A percentile compares a stretch with the other conserved stretches of the same genome.
Conservation (phyloP, 1,140 invertebrate species). For the Zaprionus inermis region DNA sequence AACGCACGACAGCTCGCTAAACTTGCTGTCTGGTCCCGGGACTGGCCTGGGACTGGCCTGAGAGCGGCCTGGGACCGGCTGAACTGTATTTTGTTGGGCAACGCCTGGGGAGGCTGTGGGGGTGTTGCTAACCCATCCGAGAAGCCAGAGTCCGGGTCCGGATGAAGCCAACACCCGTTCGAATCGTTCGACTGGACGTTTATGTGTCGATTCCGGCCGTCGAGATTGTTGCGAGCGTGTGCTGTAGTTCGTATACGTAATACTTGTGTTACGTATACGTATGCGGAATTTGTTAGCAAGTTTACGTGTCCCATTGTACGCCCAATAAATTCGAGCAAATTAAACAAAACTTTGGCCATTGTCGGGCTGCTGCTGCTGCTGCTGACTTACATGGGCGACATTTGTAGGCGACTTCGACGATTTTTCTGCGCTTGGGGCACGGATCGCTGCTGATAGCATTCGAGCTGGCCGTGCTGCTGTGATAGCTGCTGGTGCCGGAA, state of each 20-base stretch:
- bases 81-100: constrained; percentile 35
- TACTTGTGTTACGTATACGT: constrained; percentile 8
- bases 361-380: not conserved
- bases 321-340: constrained; percentile 53
- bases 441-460: constrained; percentile 87
- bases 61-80: constrained; percentile 1
- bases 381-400: constrained; percentile 96
- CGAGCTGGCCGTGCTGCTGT: constrained; percentile 76
- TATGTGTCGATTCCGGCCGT: constrained; percentile 51
- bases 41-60: constrained; percentile 5
- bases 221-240: constrained; percentile 27
- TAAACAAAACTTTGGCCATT: constrained; percentile 46
- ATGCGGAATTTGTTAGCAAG: constrained; percentile 43
- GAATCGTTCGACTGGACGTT: constrained; percentile 57
- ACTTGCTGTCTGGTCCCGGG: constrained; percentile 28
- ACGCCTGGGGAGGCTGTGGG: constrained; percentile 22
- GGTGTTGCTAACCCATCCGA: constrained; percentile 20
- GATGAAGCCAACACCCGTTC: constrained; percentile 42
- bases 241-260: constrained; percentile 11
- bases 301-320: constrained; percentile 47
- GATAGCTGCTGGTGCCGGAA: constrained; percentile 76
- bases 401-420: constrained; percentile 96
- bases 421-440: constrained; percentile 93
- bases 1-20: constrained; percentile 57
- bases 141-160: constrained; percentile 35